A percentile compares a stretch with the other conserved stretches of the same genome.
Evolutionary conservation across 37 sponge, comb jelly and placozoan genomes (phyloP).

Genomic region (Chondrosia reniformis): DNA sequence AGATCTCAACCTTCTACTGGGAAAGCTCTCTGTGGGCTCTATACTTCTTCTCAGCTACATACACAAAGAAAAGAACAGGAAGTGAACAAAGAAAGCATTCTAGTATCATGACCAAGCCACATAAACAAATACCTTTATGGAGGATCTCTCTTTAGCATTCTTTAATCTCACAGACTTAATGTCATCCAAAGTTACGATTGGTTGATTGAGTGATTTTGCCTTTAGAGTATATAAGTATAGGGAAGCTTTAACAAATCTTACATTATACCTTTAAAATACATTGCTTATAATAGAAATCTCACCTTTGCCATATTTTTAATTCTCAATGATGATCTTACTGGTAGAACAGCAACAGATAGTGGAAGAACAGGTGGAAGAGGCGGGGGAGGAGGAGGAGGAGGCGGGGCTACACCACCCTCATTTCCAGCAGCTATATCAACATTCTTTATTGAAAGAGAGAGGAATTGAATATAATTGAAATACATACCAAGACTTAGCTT

Average conservation of each 20-base stretch:
- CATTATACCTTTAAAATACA: too few relatives aligned
- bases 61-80: too few relatives aligned
- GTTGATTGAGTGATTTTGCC: too few relatives aligned
- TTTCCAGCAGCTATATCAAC: background rate
- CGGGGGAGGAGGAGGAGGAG: conserved; percentile 61
- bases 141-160: background rate
- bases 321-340: conserved; percentile 10
- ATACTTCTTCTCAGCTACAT: background rate
- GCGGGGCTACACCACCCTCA: conserved; percentile 5
- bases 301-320: background rate
- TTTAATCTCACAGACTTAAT: conserved; percentile 37
- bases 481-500: too few relatives aligned
- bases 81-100: too few relatives aligned
- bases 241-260: too few relatives aligned
- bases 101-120: too few relatives aligned
- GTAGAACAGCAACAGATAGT: background rate
- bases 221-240: too few relatives aligned
- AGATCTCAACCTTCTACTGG: background rate
- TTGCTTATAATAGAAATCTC: too few relatives aligned
- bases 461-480: background rate
- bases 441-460: background rate
- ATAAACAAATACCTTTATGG: background rate
- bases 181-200: conserved; percentile 46
- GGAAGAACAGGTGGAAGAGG: conserved; percentile 70
- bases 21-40: background rate